Conservation (phyloP, 2,797 vertebrate genomes). For the Falco naumanni region DNA sequence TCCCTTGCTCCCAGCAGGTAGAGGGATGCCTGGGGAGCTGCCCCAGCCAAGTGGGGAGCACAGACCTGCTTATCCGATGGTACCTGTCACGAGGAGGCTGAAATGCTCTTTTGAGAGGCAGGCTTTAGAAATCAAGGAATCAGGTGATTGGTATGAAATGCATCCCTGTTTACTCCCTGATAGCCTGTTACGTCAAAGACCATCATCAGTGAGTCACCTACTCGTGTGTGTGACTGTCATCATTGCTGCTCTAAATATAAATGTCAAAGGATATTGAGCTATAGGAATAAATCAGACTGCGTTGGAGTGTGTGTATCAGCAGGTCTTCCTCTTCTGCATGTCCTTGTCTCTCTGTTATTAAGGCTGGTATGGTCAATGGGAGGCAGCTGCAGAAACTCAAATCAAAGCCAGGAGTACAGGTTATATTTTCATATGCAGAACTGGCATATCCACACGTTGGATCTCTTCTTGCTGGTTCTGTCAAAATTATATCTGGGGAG, state of each 20-base stretch:
- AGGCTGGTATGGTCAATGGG: background rate
- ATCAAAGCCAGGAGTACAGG: background rate
- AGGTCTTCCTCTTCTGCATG: background rate
- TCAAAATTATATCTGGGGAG: background rate
- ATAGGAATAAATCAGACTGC: background rate
- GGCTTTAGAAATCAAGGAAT: background rate
- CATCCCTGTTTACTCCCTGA: background rate
- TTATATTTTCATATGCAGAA: background rate
- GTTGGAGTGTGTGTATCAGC: background rate
- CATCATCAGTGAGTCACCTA: conserved; percentile 34
- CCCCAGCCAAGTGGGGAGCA: background rate
- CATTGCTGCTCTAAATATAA: conserved; percentile 29
- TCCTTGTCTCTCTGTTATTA: background rate
- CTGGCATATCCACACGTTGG: background rate
- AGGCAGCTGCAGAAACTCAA: background rate
- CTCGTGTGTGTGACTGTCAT: background rate
- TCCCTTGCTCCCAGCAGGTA: background rate
- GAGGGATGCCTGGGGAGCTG: background rate
- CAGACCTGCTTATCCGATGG: fast-evolving
- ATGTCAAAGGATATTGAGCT: background rate
- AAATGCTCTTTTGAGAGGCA: background rate
- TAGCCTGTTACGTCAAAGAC: background rate
- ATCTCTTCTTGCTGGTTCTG: background rate
- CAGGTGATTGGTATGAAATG: background rate
- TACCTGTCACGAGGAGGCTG: background rate